Evolutionary conservation across 1,140 invertebrate genomes (phyloP).

Genomic region (Agraylea sexmaculata): DNA sequence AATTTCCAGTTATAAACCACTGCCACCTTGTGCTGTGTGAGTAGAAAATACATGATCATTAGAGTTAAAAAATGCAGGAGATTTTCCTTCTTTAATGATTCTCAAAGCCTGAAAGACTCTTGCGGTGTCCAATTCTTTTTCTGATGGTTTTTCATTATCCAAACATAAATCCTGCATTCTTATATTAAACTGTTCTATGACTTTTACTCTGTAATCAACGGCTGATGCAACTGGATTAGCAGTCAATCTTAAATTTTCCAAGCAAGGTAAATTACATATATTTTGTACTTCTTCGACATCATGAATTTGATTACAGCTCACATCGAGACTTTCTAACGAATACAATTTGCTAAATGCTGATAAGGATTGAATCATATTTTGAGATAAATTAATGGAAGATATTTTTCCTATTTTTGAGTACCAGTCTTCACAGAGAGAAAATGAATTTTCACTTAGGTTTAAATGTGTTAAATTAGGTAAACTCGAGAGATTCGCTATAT

Average conservation of each 20-base stretch:
- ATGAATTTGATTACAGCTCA: conserved; percentile 74
- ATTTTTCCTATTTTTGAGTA: conserved; percentile 82
- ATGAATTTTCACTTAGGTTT: conserved; percentile 67
- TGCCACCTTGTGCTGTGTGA: conserved; percentile 17
- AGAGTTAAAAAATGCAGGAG: conserved; percentile 29
- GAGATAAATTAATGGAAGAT: conserved; percentile 72
- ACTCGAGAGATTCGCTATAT: conserved; percentile 65
- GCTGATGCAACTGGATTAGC: conserved; percentile 80
- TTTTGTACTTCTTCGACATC: conserved; percentile 71
- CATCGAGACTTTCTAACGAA: conserved; percentile 71
- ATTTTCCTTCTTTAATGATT: conserved; percentile 40
- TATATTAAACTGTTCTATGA: conserved; percentile 70
- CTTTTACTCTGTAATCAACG: conserved; percentile 83
- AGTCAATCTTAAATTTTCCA: conserved; percentile 74
- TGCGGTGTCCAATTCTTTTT: conserved; percentile 84
- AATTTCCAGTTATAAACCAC: conserved; percentile 20
- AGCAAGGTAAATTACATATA: conserved; percentile 68
- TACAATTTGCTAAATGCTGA: conserved; percentile 72
- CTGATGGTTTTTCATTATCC: conserved; percentile 75
- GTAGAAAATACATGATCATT: conserved; percentile 16
- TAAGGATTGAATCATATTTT: conserved; percentile 69
- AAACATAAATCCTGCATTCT: conserved; percentile 66
- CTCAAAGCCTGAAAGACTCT: conserved; percentile 76
- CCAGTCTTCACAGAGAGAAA: conserved; percentile 56
- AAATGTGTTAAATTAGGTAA: conserved; percentile 65